phyloP scores from a whole-genome alignment of 2,888 invertebrate species.

The Acanthosoma haemorrhoidale region DNA sequence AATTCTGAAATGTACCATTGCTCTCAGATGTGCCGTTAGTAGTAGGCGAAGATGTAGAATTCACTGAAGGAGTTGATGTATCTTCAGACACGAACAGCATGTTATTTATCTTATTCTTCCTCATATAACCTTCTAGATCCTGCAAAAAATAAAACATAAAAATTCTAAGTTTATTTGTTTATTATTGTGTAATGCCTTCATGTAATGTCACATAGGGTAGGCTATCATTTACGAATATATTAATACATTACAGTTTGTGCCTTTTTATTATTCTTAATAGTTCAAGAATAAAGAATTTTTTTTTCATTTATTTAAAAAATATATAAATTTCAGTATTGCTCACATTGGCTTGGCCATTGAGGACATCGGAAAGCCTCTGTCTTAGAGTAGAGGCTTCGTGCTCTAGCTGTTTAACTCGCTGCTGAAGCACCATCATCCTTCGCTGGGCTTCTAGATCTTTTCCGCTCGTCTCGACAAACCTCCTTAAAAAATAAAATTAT shows the following conservation, averaged over 20 bases:
- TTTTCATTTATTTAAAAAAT: too few species aligned
- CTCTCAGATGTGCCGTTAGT: constrained; percentile 35
- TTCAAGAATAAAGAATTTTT: too few species aligned
- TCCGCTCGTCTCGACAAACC: constrained; percentile 87
- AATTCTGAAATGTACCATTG: constrained; percentile 33
- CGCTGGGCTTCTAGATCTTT: constrained; percentile 83
- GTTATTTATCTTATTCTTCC: constrained; percentile 44
- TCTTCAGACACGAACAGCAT: constrained; percentile 41
- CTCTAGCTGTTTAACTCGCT: constrained; percentile 81
- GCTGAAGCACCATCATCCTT: constrained; percentile 67
- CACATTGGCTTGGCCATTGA: constrained; percentile 52
- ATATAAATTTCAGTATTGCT: too few species aligned
- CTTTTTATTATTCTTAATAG: too few species aligned
- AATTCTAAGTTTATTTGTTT: too few species aligned
- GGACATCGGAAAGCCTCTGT: constrained; percentile 67
- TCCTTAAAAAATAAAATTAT: too few species aligned
- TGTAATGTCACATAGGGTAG: too few species aligned
- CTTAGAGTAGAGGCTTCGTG: constrained; percentile 78
- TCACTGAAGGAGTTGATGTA: constrained; percentile 15
- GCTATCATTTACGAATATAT: too few species aligned
- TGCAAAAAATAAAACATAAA: too few species aligned
- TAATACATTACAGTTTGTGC: too few species aligned
- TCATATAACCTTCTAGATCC: constrained; percentile 43
- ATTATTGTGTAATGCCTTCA: too few species aligned
- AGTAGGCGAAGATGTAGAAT: constrained; percentile 26